Percentiles rank a stretch among this genome's conserved stretches.
Evolutionary conservation across 2,797 vertebrate species (phyloP).

Genomic region (Morus bassanus): DNA sequence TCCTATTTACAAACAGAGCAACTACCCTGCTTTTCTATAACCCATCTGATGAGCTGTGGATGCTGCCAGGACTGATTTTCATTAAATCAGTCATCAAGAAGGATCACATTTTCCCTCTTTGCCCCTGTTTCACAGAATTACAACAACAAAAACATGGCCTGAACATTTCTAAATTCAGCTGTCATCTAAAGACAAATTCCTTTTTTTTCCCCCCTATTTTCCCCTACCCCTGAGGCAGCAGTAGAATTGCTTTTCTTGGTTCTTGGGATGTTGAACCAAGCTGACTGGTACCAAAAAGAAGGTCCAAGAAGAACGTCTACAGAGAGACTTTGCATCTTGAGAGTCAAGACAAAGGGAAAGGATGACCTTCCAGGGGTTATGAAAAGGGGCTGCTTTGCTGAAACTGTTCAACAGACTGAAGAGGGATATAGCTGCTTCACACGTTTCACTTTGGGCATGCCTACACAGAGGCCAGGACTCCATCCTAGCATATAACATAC

Average conservation of each 20-base stretch:
- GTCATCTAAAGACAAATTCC: not conserved
- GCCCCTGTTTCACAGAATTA: not conserved
- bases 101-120: not conserved
- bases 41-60: not conserved
- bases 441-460: not conserved
- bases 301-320: not conserved
- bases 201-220: accelerated
- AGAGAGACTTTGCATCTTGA: not conserved
- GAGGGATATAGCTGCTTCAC: not conserved
- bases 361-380: not conserved
- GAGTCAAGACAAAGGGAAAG: not conserved
- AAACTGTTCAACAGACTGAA: not conserved
- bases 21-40: slow-evolving; percentile 9
- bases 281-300: not conserved
- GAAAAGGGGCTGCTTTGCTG: not conserved
- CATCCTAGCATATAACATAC: not conserved
- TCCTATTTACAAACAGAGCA: slow-evolving; percentile 17
- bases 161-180: slow-evolving; percentile 17
- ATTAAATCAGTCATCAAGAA: slow-evolving; percentile 26
- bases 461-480: not conserved
- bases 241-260: not conserved
- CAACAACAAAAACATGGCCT: not conserved
- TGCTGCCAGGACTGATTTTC: not conserved
- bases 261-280: not conserved
- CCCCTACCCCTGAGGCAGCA: not conserved